Evolutionary conservation across 37 sponge, comb jelly and placozoan genomes (phyloP), one percentile per base, ranked within the genome.

Genomic region (Spongilla lacustris): DNA sequence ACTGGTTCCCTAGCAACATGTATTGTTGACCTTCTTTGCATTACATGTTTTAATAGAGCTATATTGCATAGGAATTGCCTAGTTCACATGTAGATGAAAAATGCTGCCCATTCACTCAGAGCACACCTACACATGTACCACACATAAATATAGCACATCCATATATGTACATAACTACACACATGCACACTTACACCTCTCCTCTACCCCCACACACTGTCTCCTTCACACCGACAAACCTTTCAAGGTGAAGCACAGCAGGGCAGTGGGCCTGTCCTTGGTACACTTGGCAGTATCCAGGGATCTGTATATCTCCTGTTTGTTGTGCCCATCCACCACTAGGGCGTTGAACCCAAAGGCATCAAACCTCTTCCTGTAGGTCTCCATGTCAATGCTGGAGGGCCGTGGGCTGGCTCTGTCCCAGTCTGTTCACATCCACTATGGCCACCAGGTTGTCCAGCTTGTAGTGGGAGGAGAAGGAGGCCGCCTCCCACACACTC

Each of bases 311-410:
- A 98, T 11, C 2, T 68, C 94, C 88, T 91, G 89, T 0, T 96
- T 86, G 77, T 88, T 84, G 66, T 98, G 97, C 25, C 99, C 99
- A 81, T 98, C 97, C 30, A 98, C 95, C 69, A 98, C 88, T 33
- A 95, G 91, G 34, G 97, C 91, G 71, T 98, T 85, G 83, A 81
- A 95, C 19, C 99, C 99, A 79, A 98, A 98, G 23, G 94, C 95
- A 35, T 91, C 96, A 34, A 88, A 79, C 35, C 99, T 76, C 31
- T 67, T 78, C 68, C 91, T 69, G 82, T 98, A 98, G 30, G 69
- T 73, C 66, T 98, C 99, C 58, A 89, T 74, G 34, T 95, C 73
- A 76, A n/a, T 98, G 99, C 26, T 87, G 92, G 26, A 98, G 93
- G 1, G 92, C 72, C 41, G 99, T 84, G 0, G 95, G 89, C 80